Conservation (phyloP, 2,113 vertebrate genomes). For the Rousettus leschenaultii region DNA sequence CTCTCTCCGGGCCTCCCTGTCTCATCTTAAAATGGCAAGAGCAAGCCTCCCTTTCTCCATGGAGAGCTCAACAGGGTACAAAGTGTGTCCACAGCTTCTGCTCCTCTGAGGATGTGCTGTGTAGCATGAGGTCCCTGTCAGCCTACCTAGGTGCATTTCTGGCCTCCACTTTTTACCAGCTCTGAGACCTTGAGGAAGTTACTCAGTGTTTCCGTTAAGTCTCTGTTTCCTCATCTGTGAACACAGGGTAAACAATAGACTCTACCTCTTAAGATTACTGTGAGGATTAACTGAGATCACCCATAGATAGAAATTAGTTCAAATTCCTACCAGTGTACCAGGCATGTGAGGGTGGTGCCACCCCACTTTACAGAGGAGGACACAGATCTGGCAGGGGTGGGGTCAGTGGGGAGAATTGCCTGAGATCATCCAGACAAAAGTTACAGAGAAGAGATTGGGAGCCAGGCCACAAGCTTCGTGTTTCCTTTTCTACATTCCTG, state of each 20-base stretch:
- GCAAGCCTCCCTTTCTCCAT: fast-evolving
- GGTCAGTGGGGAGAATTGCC: neutral
- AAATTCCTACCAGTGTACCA: neutral
- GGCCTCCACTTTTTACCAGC: neutral
- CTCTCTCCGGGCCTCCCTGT: neutral
- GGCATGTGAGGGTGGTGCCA: neutral
- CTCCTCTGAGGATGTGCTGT: neutral
- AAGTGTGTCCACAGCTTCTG: neutral
- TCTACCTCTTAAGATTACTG: neutral
- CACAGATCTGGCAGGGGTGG: neutral
- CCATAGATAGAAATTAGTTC: neutral
- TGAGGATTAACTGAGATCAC: neutral
- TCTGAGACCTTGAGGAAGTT: neutral
- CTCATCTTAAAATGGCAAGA: neutral
- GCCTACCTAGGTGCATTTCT: fast-evolving
- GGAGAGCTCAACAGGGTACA: neutral
- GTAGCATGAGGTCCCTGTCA: fast-evolving
- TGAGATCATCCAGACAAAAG: neutral
- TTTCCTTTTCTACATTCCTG: neutral
- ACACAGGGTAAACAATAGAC: neutral
- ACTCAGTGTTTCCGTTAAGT: neutral
- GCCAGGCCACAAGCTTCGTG: neutral
- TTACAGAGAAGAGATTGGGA: neutral
- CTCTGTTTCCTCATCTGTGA: neutral
- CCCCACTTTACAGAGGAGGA: neutral